Percentiles rank a stretch among this genome's conserved stretches.
phyloP scores from a whole-genome alignment of 2,888 invertebrate species.

The Hypsopygia costalis region DNA sequence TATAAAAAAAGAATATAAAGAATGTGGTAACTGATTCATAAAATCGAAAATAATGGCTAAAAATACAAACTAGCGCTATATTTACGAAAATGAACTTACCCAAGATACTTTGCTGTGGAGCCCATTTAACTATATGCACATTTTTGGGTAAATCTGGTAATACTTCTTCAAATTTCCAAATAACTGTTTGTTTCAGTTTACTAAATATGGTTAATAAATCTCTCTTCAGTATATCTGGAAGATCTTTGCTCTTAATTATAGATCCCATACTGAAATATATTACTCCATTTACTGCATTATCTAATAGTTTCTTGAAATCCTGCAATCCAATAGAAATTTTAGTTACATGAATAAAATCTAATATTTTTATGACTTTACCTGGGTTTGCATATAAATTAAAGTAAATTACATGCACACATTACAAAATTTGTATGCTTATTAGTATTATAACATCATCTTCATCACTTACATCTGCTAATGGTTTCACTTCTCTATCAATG shows the following conservation, averaged over 20 bases:
- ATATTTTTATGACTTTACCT: too few relatives aligned
- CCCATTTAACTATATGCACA: constrained; percentile 52
- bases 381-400: too few relatives aligned
- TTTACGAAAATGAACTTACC: constrained; percentile 26
- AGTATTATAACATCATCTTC: too few relatives aligned
- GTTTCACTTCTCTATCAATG: constrained; percentile 16
- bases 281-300: constrained; percentile 37
- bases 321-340: constrained; percentile 15
- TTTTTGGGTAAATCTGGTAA: constrained; percentile 39
- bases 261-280: constrained; percentile 53
- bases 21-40: too few relatives aligned
- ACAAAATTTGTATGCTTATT: too few relatives aligned
- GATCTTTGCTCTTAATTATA: constrained; percentile 32
- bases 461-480: constrained; percentile 23
- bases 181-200: constrained; percentile 42
- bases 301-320: constrained; percentile 51
- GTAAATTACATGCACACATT: too few relatives aligned
- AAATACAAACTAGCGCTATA: too few relatives aligned
- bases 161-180: constrained; percentile 58
- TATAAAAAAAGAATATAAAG: too few relatives aligned
- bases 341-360: too few relatives aligned
- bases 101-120: constrained; percentile 49
- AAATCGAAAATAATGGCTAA: too few relatives aligned
- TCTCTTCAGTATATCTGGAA: constrained; percentile 34
- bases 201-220: constrained; percentile 43